Evolutionary conservation across 2,113 vertebrate genomes (phyloP), one percentile per base, ranked within the genome.

Genomic region (Lophochroa leadbeateri): DNA sequence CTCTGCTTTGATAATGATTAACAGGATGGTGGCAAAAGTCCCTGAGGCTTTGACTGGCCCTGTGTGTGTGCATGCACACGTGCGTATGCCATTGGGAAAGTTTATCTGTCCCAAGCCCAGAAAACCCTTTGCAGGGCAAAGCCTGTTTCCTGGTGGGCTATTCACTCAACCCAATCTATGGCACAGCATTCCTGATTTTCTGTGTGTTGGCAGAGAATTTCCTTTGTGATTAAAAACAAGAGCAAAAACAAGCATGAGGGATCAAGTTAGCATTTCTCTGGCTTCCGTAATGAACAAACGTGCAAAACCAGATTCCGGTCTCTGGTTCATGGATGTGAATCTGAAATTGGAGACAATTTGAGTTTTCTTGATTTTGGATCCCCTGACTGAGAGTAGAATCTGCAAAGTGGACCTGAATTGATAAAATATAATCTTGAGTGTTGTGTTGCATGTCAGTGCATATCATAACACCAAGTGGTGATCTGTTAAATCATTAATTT

Each of bases 1-100:
- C 94, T 93, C 67, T 77, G 80, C 67, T 35, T 6, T 2, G 13
- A 28, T 96, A 98, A 98, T 98, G 90, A 98, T 98, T 98, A 98
- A 98, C 98, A 37, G 63, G 21, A 35, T 14, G 67, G 86, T 91
- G 29, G 86, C 90, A 89, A 86, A 96, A 95, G 95, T 96, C 93
- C 96, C 95, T 29, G 80, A 82, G 90, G 53, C 75, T 91, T 77
- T 74, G 87, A 72, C 87, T 13, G 17, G 63, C 81, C 70, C 28
- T 57, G 43, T 79, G 47, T 46, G 83, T 79, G 84, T 39, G 39
- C 90, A 67, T 75, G 46, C 46, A 63, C 76, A 35, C 2, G 12
- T 23, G 33, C 50, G 4, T 35, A 25, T 1, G 23, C 86, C 94
- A 97, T 27, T 85, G 75, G 82, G 92, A 93, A 97, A 94, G 71